phyloP scores from a whole-genome alignment of 2,113 vertebrate species.

The Cervus canadensis region DNA sequence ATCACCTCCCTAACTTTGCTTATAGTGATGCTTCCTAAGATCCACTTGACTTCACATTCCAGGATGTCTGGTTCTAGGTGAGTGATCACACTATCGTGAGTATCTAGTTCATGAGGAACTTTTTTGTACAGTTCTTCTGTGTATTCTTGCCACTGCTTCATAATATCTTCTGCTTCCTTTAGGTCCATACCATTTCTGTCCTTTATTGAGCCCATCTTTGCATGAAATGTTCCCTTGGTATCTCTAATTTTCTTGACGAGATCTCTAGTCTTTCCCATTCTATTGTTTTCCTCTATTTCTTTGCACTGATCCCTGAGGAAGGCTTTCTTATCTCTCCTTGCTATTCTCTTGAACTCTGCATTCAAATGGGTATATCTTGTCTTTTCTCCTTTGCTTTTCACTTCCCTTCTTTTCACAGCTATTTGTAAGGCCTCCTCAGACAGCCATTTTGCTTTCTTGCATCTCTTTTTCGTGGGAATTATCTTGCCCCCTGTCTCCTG shows the following conservation, averaged over 20 bases:
- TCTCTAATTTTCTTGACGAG: neutral
- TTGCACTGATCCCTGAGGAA: neutral
- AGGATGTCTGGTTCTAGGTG: neutral
- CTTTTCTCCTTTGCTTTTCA: neutral
- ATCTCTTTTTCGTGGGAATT: neutral
- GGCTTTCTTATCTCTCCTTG: neutral
- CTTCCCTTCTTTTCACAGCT: neutral
- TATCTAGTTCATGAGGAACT: neutral
- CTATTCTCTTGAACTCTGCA: neutral
- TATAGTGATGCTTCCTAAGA: neutral
- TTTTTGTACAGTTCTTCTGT: neutral
- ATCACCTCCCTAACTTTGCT: neutral
- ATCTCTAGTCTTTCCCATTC: neutral
- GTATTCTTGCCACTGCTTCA: neutral
- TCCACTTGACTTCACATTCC: neutral
- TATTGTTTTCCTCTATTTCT: neutral
- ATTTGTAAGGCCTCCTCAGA: neutral
- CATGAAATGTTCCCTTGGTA: neutral
- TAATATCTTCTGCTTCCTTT: neutral
- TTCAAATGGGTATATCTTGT: neutral
- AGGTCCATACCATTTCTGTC: neutral
- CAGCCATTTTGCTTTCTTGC: neutral
- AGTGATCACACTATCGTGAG: neutral
- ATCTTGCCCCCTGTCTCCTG: neutral
- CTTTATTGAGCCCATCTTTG: neutral